Base-by-base conservation (phyloP, 2,888 invertebrate species). In the Mythimna albipuncta region DNA sequence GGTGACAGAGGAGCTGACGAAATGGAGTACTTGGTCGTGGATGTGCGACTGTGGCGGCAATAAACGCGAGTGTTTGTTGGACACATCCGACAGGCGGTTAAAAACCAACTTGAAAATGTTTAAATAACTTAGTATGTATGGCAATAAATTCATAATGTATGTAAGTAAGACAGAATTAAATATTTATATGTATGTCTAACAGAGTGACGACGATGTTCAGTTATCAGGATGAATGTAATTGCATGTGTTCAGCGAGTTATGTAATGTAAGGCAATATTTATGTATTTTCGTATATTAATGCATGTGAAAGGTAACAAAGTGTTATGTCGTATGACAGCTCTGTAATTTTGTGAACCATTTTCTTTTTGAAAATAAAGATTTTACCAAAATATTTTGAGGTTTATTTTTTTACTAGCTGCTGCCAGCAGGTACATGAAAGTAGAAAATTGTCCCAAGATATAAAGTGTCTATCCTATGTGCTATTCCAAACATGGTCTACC, bases 281-380 rank as follows among this genome's bases (percentile, higher is more conserved):
- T 85, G 82, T 80, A 74, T 81, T 81, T 85, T 79, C 79, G 78
- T 75, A 85, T 72, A 76, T 32, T 79, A 83, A 83, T 85, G 84
- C 87, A 88, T 85, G 87, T 83, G 75, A 67, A 86, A 81, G 80
- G 79, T 73, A 88, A 87, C 84, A 83, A 83, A 85, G 91, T 92
- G 91, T 93, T 93, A 88, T 87, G 88, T 89, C 91, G 86, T 84
- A 88, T 87, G 91, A 93, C 91, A 89, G 82, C 89, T 91, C 83
- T 91, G 87, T 90, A 91, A 85, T 77, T 89, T 93, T 94, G 93
- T 94, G 89, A 93, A 93, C 87, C 86, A 88, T 90, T 92, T 94
- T 85, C 75, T 79, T 93, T 93, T 92, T 89, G 83, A 85, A 92
- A 94, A 94, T 93, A 94, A 95, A 94, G 88, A 90, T 93, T 93